Conservation (phyloP, 2,113 vertebrate species). For the Marmota flaviventris region DNA sequence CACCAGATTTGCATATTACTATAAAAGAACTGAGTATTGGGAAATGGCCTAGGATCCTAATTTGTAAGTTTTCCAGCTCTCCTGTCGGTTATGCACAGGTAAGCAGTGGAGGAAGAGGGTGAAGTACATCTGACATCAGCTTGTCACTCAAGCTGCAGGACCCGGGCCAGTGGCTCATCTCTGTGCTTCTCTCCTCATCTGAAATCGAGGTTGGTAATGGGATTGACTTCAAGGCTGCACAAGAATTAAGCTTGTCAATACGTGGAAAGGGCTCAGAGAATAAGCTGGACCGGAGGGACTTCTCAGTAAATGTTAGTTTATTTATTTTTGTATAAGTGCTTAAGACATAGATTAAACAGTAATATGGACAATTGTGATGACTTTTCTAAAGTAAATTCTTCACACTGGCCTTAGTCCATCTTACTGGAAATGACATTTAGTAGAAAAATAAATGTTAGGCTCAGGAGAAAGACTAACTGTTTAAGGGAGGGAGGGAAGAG, state of each 20-base stretch:
- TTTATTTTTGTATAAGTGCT: slow-evolving; percentile 19
- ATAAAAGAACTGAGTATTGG: not conserved
- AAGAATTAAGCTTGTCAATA: not conserved
- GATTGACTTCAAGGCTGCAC: not conserved
- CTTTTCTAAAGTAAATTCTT: slow-evolving; percentile 51
- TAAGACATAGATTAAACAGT: not conserved
- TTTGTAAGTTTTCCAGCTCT: not conserved
- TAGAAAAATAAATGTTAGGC: not conserved
- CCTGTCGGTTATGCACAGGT: not conserved
- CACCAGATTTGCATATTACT: not conserved
- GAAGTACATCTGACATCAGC: accelerated
- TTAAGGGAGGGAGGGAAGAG: not conserved
- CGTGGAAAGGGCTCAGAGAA: not conserved
- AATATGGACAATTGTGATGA: not conserved
- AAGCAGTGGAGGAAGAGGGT: not conserved
- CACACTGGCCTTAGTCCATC: not conserved
- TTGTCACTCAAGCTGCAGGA: not conserved
- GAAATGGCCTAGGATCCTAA: not conserved
- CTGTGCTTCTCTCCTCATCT: not conserved
- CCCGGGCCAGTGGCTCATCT: not conserved
- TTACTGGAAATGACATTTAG: not conserved
- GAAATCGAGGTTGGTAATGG: not conserved
- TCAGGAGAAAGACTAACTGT: not conserved
- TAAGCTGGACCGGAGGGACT: no score
- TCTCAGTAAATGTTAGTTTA: not conserved